phyloP scores from a whole-genome alignment of 1,140 invertebrate species.

The Drosophila pallidifrons region DNA sequence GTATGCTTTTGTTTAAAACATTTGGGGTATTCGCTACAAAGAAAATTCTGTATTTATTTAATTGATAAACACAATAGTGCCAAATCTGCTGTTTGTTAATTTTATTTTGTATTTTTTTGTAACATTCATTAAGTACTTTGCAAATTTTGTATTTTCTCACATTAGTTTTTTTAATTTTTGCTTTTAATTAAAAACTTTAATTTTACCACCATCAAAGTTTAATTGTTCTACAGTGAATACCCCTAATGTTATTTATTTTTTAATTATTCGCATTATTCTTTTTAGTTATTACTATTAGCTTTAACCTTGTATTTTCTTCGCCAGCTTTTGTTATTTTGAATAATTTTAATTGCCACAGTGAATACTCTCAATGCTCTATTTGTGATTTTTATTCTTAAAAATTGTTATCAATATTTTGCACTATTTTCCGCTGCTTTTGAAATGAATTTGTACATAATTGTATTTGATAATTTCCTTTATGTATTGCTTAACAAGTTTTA shows the following conservation, averaged over 20 bases:
- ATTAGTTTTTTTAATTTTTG: background rate
- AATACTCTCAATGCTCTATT: constrained; percentile 19
- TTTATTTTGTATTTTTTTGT: background rate
- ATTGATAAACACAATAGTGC: background rate
- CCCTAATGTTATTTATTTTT: background rate
- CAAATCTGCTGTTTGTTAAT: background rate
- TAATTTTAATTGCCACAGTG: constrained; percentile 7
- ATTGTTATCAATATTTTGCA: constrained; percentile 37
- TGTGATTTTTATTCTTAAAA: constrained; percentile 4
- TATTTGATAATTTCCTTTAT: constrained; percentile 34
- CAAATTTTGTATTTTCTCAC: background rate
- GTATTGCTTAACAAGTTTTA: constrained; percentile 30
- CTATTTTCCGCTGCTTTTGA: constrained; percentile 56
- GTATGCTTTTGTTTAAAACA: constrained; percentile 27
- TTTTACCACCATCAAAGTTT: background rate
- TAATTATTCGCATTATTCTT: background rate
- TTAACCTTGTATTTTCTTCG: background rate
- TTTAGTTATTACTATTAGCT: background rate
- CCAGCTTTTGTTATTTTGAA: constrained; percentile 1
- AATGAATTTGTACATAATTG: constrained; percentile 42
- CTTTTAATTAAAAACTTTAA: background rate
- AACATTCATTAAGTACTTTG: no score
- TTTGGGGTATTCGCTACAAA: constrained; percentile 46
- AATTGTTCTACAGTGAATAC: constrained; percentile 7
- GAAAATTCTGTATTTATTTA: background rate